Evolutionary conservation across 2,888 invertebrate species (phyloP), one percentile per base, ranked within the genome.

Genomic region (Plebejus argus): DNA sequence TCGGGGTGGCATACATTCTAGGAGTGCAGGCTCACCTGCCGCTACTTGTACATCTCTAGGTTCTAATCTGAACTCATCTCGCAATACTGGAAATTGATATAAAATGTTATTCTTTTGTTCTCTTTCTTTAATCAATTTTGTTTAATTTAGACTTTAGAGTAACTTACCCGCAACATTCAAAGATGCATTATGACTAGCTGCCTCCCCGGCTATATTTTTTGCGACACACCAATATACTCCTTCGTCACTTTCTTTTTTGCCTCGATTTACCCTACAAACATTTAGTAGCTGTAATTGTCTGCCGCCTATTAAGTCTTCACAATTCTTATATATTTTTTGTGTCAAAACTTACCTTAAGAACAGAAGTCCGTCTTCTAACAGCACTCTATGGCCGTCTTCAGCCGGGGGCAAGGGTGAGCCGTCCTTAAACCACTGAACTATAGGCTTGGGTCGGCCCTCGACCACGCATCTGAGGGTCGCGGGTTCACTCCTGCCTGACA

Each of bases 141-240:
- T 75, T 49, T 23, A 18, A 28, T 53, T 28, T 23, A 74, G 8
- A 18, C 18, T 53, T 28, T 23, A 74, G 8, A 15, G 12, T 53
- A n/a, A 61, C 76, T 90, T 93, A 99, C 99, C 98, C 92, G 99
- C 99, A 85, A 99, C 98, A 94, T 98, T 97, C 84, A 99, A 96
- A 79, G 98, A 97, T 83, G 99, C 99, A 93, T 99, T 99, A 84
- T 97, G 96, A 90, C 98, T 98, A 87, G 96, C 96, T 80, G 97
- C 98, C 84, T 96, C 96, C 82, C 99, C 99, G 77, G 97, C 97
- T 82, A 96, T 95, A 93, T 99, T 99, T 88, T 96, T 96, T 80
- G 99, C 99, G 83, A 98, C 97, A 93, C 99, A 99, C 97, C 99
- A 99, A 92, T 99, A 99, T 80, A 98, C 96, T 61, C 99, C 99